Evolutionary conservation across 2,113 vertebrate genomes (phyloP).

Genomic region (Bungarus multicinctus): DNA sequence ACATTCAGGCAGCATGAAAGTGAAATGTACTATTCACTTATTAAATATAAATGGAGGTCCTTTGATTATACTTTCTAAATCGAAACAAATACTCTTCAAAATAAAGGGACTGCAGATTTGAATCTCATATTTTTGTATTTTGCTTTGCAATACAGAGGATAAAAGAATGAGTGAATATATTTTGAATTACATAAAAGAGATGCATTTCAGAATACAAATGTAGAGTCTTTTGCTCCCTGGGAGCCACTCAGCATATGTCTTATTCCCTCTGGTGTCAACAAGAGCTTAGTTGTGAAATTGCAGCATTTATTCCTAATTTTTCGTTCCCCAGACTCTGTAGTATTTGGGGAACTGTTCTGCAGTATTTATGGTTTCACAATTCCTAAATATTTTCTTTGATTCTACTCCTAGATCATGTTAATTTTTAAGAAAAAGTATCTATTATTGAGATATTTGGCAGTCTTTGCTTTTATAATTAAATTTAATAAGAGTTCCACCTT

Average conservation of each 20-base stretch:
- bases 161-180: slow-evolving; percentile 24
- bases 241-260: not conserved
- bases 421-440: not conserved
- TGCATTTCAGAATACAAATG: slow-evolving; percentile 28
- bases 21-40: slow-evolving; percentile 45
- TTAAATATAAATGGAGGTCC: slow-evolving; percentile 27
- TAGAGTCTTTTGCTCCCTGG: slow-evolving; percentile 16
- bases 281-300: slow-evolving; percentile 29
- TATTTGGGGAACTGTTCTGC: not conserved
- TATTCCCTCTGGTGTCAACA: not conserved
- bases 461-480: not conserved
- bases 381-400: not conserved
- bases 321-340: not conserved
- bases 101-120: slow-evolving; percentile 31
- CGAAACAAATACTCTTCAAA: slow-evolving; percentile 48
- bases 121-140: slow-evolving; percentile 17
- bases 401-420: not conserved
- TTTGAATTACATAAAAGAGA: slow-evolving; percentile 37
- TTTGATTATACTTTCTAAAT: slow-evolving; percentile 55
- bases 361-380: not conserved
- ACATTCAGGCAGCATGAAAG: slow-evolving; percentile 18
- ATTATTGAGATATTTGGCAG: not conserved
- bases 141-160: slow-evolving; percentile 5
- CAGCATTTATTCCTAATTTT: not conserved
- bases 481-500: not conserved